Evolutionary conservation across 2,888 invertebrate genomes (phyloP), one percentile per base, ranked within the genome.

Genomic region (Ichneumon xanthorius): DNA sequence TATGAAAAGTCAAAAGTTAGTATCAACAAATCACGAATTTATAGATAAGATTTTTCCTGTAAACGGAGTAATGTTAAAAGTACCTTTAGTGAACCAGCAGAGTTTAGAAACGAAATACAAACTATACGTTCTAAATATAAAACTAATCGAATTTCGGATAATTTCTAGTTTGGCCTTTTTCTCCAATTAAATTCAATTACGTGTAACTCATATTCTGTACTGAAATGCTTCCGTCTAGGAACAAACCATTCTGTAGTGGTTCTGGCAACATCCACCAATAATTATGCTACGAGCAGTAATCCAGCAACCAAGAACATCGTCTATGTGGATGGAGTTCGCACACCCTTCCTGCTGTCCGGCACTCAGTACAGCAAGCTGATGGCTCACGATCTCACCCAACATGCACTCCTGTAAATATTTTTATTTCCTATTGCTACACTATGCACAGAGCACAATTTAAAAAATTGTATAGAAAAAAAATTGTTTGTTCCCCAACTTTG

Each of bases 271-370:
- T 58, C 73, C 6, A 55, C 76, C 37, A 86, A 82, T 68, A 82
- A 86, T 65, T 86, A 83, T 86, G 86, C 70, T 2, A 82, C 85
- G 19, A 65, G 83, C 33, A 81, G 88, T 30, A 61, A 76, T 53
- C 83, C 90, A 65, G 77, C 85, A 22, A 85, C 87, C 81, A 96
- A 97, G 93, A 98, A 99, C 95, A 97, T 99, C 89, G 99, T 99
- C 26, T 96, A 99, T 81, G 97, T 99, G n/a, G 99, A 99, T 94
- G 99, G 98, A 77, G 98, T 99, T 40, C 96, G 99, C 65, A 99
- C 99, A 2, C 99, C 99, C 0, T 99, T 99, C 95, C 95, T 99
- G 65, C 94, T 97, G 87, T 98, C 99, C 22, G 99, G 99, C 83
- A 99, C 99, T 0, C 96, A 97, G 90, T 99, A 99, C 94, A 96